A percentile compares a stretch with the other conserved stretches of the same genome.
phyloP scores from a whole-genome alignment of 2,888 invertebrate species.

The Hedychridium roseum region DNA sequence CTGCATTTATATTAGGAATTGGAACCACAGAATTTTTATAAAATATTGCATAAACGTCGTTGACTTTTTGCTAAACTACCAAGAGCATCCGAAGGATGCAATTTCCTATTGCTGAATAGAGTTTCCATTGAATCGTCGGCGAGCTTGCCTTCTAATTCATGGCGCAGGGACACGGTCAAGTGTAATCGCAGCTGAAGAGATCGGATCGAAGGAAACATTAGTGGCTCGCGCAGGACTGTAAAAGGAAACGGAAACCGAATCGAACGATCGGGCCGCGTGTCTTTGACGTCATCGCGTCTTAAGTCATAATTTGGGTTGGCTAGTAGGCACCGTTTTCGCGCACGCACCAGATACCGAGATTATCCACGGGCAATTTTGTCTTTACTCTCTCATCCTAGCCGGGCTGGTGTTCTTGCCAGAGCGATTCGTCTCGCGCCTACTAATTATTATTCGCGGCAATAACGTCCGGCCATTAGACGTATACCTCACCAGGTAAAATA shows the following conservation, averaged over 20 bases:
- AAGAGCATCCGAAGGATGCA: no score
- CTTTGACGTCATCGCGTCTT: no score
- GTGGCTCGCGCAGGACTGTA: no score
- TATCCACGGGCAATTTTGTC: slow-evolving; percentile 4
- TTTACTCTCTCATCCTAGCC: slow-evolving; percentile 15
- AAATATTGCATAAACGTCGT: no score
- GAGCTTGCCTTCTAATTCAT: slow-evolving; percentile 30
- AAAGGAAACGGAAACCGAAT: no score
- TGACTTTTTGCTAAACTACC: no score
- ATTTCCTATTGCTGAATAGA: no score
- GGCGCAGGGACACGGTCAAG: slow-evolving; percentile 14
- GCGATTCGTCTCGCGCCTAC: slow-evolving; percentile 29
- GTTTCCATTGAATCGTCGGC: slow-evolving; percentile 32
- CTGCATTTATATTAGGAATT: no score
- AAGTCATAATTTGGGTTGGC: background rate
- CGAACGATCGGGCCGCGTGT: no score
- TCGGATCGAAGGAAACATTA: background rate
- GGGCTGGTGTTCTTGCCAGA: background rate
- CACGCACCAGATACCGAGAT: background rate
- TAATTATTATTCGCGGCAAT: slow-evolving; percentile 30
- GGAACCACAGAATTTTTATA: no score
- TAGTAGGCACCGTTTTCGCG: no score
- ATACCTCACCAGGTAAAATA: slow-evolving; percentile 11
- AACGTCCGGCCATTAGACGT: slow-evolving; percentile 26
- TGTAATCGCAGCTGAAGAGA: slow-evolving; percentile 22